phyloP scores from a whole-genome alignment of 1,140 invertebrate genomes.

The Drosophila parabipectinata region DNA sequence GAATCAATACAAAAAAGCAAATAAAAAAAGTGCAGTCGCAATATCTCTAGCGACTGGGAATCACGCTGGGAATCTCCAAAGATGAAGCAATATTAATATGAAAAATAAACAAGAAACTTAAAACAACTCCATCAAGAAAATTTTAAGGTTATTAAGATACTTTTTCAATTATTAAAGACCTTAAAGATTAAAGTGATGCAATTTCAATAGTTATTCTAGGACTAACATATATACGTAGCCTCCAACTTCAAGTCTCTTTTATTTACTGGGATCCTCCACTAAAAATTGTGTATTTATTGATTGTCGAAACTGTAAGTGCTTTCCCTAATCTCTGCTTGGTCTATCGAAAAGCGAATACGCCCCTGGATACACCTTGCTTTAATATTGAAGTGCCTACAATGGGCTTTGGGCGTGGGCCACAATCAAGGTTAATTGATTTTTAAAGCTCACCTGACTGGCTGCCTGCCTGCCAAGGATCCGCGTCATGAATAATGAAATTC shows the following conservation, averaged over 20 bases:
- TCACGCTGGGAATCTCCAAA: constrained; percentile 14
- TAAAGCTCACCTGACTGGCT: constrained; percentile 55
- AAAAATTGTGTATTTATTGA: not conserved
- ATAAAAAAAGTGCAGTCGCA: constrained; percentile 4
- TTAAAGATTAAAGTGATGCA: not conserved
- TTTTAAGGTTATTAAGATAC: not conserved
- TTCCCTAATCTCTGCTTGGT: not conserved
- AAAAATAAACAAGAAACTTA: constrained; percentile 14
- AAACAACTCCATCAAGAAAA: not conserved
- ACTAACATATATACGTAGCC: not conserved
- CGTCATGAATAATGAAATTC: constrained; percentile 74
- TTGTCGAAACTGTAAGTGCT: not conserved
- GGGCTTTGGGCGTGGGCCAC: constrained; percentile 51
- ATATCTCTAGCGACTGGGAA: not conserved
- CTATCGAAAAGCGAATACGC: not conserved
- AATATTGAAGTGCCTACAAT: constrained; percentile 26
- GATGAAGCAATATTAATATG: constrained; percentile 11
- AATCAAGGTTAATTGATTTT: constrained; percentile 84
- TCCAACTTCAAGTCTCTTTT: not conserved
- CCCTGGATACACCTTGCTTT: not conserved
- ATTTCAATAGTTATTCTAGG: not conserved
- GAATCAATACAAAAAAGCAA: constrained; percentile 32
- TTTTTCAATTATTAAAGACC: too few relatives aligned
- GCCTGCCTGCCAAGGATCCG: constrained; percentile 15
- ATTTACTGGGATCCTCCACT: not conserved